phyloP scores from a whole-genome alignment of 2,797 vertebrate species.

The Sciaenops ocellatus region DNA sequence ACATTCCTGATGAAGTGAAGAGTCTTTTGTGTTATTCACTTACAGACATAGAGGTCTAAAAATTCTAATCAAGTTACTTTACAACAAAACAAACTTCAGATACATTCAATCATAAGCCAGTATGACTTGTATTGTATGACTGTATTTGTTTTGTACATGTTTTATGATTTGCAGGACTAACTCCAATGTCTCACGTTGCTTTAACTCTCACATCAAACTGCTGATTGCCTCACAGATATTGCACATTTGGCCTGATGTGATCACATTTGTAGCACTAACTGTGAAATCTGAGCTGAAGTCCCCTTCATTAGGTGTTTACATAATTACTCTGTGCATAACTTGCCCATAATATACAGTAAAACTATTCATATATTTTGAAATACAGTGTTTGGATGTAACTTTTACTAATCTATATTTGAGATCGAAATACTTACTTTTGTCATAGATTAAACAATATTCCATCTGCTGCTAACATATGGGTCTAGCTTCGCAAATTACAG shows the following conservation, averaged over 20 bases:
- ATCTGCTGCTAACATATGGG: too few species aligned
- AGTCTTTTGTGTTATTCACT: not conserved
- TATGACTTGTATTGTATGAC: not conserved
- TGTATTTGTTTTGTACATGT: not conserved
- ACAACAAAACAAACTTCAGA: not conserved
- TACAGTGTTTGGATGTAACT: too few species aligned
- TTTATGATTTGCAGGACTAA: not conserved
- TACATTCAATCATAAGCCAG: not conserved
- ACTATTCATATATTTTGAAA: not conserved
- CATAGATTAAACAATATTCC: not conserved
- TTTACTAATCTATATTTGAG: too few species aligned
- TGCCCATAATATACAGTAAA: not conserved
- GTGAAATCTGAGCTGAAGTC: not conserved
- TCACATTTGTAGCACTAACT: not conserved
- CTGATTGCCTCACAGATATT: not conserved
- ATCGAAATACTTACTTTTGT: not conserved
- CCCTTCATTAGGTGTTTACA: not conserved
- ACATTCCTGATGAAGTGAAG: slow-evolving; percentile 57
- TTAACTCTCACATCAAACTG: not conserved
- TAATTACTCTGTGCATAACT: not conserved
- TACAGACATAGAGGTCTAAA: not conserved
- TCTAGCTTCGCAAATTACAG: not conserved
- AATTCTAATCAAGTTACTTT: not conserved
- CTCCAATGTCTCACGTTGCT: not conserved
- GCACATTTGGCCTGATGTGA: not conserved